Evolutionary conservation across 2,113 vertebrate species (phyloP), one percentile per base, ranked within the genome.

Genomic region (Callipepla californica): DNA sequence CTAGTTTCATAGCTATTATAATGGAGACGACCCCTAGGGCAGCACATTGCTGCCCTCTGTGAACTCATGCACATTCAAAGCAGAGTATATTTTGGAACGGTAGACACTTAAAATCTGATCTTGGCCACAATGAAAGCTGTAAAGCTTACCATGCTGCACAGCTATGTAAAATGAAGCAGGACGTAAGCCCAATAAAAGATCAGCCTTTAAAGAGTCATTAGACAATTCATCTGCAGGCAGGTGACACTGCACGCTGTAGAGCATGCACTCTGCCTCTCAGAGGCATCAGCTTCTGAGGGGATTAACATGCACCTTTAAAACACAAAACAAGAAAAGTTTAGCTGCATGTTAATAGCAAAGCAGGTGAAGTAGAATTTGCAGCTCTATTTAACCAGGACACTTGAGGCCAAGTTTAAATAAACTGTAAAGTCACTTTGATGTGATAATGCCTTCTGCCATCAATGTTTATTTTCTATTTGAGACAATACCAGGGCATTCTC

Each of bases 1-100:
- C 88, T 67, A 95, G 85, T 95, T 95, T 88, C 8, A 2, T 50
- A 91, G 85, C 80, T 88, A 68, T 95, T 91, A 93, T 94, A 62
- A 70, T 79, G 80, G 76, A 95, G 82, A 93, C 75, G 90, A 93
- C 69, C 91, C 55, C 76, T 80, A 84, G 85, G 85, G 88, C 77
- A 95, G 91, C 87, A 91, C n/a, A 19, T n/a, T 69, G 61, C 73
- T 85, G 82, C 90, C 69, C 90, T 90, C 92, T 61, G 76, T 72
- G 85, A 95, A 88, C 77, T 80, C 55, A 32, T 9, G n/a, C 1
- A 3, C 15, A 10, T 65, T 90, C 40, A 16, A 90, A 48, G 73
- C 44, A 84, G 7, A 34, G 8, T 34, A 79, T 42, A 87, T 91
- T 93, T 67, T 51, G 25, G n/a, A 59, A 47, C 34, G 19, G 34